Base-by-base conservation (phyloP, 1,140 invertebrate species). In the Eupristina koningsbergeri region DNA sequence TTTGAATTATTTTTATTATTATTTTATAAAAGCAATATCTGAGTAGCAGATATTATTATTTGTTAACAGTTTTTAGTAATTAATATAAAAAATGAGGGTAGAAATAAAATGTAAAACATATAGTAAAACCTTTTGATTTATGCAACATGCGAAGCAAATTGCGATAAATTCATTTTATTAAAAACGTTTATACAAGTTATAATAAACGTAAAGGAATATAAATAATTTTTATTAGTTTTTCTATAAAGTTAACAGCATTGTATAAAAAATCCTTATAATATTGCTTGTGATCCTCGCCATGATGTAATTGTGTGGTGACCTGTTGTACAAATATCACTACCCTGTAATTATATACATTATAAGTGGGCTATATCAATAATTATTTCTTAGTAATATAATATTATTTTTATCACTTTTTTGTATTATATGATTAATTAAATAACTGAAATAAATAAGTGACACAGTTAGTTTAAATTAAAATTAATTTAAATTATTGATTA, bases 201-300 rank as follows among this genome's bases (percentile, higher is more conserved):
- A 91, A 88, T 90, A 89, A 88, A 84, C 85, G 84, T 84, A 89
- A 91, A 85, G 90, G 89, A 89, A 89, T 88, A 86, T 91, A 89
- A 90, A 91, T n/a, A n/a, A n/a, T n/a, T n/a, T n/a, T 90, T 89
- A 88, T 90, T 90, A 89, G 87, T 88, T 89, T 92, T 86, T 86
- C 87, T 90, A 87, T 85, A 91, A 88, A 89, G 88, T 88, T 88
- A 90, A 88, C 86, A 90, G 87, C 87, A 85, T 91, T 90, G 90
- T 85, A 83, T 45, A 75, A 77, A 81, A 83, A 88, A 81, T 89
- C 85, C 83, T 89, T 92, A 93, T 58, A 93, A 88, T 88, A 93
- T 93, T 89, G 92, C 91, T 90, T 93, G 92, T 86, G 92, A 93
- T 89, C 92, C 92, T 88, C 92, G 90, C 92, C 92, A 93, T 85